These are phyloP conservation scores for Phoeniculus purpureus DNA, from an alignment of 2,797 vertebrate genomes.

Conservation along the genomic window DNA sequence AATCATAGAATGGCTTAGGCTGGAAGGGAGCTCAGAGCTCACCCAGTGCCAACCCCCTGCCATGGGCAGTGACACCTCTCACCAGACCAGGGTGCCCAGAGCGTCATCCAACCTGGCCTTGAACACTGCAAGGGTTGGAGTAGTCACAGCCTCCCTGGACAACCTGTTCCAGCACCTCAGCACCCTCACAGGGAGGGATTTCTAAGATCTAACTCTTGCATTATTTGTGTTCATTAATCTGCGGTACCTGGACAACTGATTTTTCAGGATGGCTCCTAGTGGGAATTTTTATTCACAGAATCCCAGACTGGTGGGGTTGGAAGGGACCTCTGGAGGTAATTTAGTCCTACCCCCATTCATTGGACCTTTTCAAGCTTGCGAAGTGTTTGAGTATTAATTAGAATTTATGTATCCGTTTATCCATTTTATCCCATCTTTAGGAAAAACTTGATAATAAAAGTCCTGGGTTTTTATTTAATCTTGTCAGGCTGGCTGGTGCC, in stretches of 20 bases:
- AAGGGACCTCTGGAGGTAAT: too few species aligned
- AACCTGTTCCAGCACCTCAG: too few species aligned
- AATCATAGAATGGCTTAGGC: neutral
- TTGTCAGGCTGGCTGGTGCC: neutral
- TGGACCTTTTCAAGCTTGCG: neutral
- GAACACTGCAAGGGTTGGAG: too few species aligned
- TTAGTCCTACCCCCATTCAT: neutral
- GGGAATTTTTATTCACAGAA: neutral
- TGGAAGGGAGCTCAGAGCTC: too few species aligned
- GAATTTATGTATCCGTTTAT: neutral
- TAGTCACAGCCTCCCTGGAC: too few species aligned
- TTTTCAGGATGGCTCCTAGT: neutral
- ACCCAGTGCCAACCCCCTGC: too few species aligned
- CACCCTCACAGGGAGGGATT: too few species aligned
- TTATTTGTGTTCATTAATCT: neutral
- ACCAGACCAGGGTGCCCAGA: too few species aligned
- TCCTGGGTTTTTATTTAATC: neutral
- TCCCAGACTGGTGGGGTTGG: too few species aligned
- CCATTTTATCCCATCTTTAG: accelerated
- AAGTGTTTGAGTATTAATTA: neutral
- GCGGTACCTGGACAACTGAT: neutral
- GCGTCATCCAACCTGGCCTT: too few species aligned
- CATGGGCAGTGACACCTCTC: too few species aligned
- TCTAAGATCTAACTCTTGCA: neutral
- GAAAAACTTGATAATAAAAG: neutral